Conservation (phyloP, 2,113 vertebrate genomes). For the Mus musculus region GRCm39 chr16:34727501-34728000, state of each 20-base stretch:
- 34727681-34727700: background rate
- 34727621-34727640: background rate
- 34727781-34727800: background rate
- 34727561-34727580: background rate
- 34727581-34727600: background rate
- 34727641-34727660: background rate
- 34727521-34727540: background rate
- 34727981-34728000: background rate
- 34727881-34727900: background rate
- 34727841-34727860: background rate
- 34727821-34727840: background rate
- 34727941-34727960: background rate
- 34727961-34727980: fast-evolving
- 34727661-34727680: no score
- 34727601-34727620: background rate
- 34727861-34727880: background rate
- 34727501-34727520: no score
- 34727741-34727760: background rate
- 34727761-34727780: background rate
- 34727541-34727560: background rate
- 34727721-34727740: background rate
- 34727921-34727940: background rate
- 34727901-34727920: background rate
- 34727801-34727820: background rate
- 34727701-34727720: no score